Percentiles rank a stretch among this genome's conserved stretches.
Conservation (phyloP, 2,113 vertebrate genomes). For the Lycaon pictus region DNA sequence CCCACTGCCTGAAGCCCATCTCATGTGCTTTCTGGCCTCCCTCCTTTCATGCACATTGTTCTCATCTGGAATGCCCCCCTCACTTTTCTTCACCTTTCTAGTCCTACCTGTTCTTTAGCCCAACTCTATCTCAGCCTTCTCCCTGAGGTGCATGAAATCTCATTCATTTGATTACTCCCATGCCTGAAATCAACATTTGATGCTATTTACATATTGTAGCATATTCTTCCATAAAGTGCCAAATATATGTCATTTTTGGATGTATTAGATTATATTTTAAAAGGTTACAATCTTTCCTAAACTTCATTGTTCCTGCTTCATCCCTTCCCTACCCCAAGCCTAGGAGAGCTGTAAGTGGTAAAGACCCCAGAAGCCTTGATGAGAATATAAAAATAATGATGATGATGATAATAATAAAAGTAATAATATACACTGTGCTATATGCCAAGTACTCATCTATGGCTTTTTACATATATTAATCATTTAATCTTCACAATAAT, state of each 20-base stretch:
- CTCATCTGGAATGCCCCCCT: not conserved
- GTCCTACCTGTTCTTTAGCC: not conserved
- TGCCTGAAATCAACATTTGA: not conserved
- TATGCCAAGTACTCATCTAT: not conserved
- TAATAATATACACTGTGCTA: not conserved
- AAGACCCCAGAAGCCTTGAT: constrained; percentile 10
- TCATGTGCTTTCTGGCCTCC: not conserved
- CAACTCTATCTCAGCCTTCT: not conserved
- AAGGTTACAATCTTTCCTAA: constrained; percentile 3
- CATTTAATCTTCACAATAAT: constrained; percentile 40
- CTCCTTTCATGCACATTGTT: not conserved
- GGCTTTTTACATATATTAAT: not conserved
- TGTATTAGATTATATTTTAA: not conserved
- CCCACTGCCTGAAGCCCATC: not conserved
- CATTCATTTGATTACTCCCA: not conserved
- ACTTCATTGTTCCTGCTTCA: not conserved
- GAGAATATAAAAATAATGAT: not conserved
- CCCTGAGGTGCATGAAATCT: not conserved
- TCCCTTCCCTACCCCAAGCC: not conserved
- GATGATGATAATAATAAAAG: not conserved
- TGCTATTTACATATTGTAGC: not conserved
- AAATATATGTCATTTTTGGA: not conserved
- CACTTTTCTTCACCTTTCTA: not conserved
- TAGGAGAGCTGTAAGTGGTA: not conserved
- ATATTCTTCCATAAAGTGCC: not conserved